phyloP scores from a whole-genome alignment of 2,888 invertebrate species.

The Anarsia innoxiella region DNA sequence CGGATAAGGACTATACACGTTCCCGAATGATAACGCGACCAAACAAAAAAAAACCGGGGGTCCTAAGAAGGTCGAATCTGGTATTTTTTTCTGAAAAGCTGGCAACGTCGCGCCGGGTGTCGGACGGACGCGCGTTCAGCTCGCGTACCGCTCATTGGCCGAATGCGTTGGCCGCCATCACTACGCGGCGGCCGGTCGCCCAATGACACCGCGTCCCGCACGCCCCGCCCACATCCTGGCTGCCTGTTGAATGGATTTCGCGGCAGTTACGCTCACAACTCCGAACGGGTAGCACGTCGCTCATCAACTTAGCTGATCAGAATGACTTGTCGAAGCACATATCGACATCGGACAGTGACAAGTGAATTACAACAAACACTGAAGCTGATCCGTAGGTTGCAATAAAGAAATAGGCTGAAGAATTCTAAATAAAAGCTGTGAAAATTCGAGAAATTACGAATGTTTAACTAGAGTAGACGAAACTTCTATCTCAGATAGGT shows the following conservation, averaged over 20 bases:
- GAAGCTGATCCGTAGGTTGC: conserved; percentile 15
- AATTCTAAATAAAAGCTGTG: not conserved
- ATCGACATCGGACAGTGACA: conserved; percentile 19
- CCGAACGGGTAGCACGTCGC: conserved; percentile 33
- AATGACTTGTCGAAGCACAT: no score
- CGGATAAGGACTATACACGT: conserved; percentile 65
- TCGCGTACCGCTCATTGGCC: conserved; percentile 69
- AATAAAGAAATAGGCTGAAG: not conserved
- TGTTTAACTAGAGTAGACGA: no score
- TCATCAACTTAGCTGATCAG: no score
- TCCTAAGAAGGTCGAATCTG: conserved; percentile 75
- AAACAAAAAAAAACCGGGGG: conserved; percentile 72
- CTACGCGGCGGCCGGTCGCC: conserved; percentile 48
- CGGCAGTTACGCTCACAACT: conserved; percentile 56
- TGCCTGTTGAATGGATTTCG: conserved; percentile 64
- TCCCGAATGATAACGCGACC: conserved; percentile 72
- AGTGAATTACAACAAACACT: conserved; percentile 15
- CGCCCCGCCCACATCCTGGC: conserved; percentile 71
- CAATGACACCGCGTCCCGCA: conserved; percentile 67
- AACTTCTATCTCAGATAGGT: no score
- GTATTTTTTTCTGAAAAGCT: conserved; percentile 70
- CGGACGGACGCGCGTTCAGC: conserved; percentile 69
- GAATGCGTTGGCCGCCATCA: conserved; percentile 70
- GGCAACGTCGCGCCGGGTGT: conserved; percentile 66
- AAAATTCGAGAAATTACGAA: not conserved